These are phyloP conservation scores for Ochropacha duplaris DNA, from an alignment of 2,888 invertebrate species.

Conservation along the genomic window DNA sequence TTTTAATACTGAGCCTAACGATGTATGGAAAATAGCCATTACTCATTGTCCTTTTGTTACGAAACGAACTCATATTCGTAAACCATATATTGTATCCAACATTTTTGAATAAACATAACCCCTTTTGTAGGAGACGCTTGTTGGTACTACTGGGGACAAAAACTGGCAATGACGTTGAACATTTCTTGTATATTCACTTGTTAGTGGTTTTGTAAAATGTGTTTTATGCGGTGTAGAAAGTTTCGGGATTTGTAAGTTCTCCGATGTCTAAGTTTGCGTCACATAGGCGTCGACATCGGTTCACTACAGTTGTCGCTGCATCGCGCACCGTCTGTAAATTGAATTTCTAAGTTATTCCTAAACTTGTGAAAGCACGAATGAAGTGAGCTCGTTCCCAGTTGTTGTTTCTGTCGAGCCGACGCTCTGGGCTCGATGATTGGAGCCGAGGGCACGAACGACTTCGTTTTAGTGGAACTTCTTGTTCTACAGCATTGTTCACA, in stretches of 20 bases:
- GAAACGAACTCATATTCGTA: background rate
- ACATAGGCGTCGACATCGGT: constrained; percentile 33
- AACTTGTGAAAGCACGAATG: constrained; percentile 68
- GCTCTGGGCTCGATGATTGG: constrained; percentile 50
- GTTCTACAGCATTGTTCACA: constrained; percentile 13
- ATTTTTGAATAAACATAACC: background rate
- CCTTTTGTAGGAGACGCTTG: background rate
- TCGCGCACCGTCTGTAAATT: constrained; percentile 65
- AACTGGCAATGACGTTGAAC: background rate
- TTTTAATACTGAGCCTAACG: background rate
- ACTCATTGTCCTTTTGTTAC: background rate
- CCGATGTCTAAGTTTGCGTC: constrained; percentile 51
- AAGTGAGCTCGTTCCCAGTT: constrained; percentile 68
- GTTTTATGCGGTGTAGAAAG: constrained; percentile 34
- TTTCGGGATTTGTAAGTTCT: constrained; percentile 38
- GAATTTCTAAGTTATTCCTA: constrained; percentile 76
- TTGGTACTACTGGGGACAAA: background rate
- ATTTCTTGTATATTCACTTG: constrained; percentile 11
- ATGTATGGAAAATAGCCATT: background rate
- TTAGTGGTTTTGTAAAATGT: constrained; percentile 29
- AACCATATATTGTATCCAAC: background rate
- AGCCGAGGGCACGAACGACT: constrained; percentile 45
- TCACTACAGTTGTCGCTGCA: constrained; percentile 43
- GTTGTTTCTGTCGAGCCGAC: constrained; percentile 55
- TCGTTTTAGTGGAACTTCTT: constrained; percentile 39